These are phyloP conservation scores for Candoia aspera DNA, from an alignment of 2,113 vertebrate species.

Conservation along the genomic window DNA sequence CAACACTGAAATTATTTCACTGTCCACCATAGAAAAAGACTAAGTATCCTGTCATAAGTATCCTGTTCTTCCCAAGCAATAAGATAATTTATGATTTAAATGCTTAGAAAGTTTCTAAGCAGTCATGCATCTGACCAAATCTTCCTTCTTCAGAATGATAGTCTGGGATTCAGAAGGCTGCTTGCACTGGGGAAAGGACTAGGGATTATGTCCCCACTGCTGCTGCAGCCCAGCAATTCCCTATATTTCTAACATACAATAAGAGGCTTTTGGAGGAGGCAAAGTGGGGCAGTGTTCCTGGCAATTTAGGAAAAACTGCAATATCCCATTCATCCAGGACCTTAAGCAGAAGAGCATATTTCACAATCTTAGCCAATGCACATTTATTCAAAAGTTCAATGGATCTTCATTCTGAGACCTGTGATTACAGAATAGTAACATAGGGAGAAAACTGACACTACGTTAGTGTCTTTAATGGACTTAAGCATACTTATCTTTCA, in stretches of 20 bases:
- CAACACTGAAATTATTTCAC: not conserved
- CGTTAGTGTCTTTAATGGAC: not conserved
- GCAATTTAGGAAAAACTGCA: too few relatives aligned
- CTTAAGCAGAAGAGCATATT: not conserved
- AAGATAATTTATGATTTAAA: not conserved
- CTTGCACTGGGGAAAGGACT: not conserved
- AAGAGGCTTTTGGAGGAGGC: too few relatives aligned
- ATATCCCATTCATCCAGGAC: too few relatives aligned
- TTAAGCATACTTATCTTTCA: not conserved
- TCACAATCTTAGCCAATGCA: not conserved
- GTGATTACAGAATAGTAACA: not conserved
- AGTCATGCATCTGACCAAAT: not conserved
- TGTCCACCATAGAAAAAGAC: not conserved
- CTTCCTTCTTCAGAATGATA: not conserved
- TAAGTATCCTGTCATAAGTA: not conserved
- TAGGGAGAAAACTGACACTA: not conserved
- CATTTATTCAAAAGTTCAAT: not conserved
- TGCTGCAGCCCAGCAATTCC: not conserved
- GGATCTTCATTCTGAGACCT: not conserved
- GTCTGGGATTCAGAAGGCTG: not conserved
- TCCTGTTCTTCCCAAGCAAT: not conserved
- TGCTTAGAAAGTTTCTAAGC: slow-evolving; percentile 14
- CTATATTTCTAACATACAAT: too few relatives aligned
- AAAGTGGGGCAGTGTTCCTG: too few relatives aligned
- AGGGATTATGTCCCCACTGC: not conserved